These are phyloP conservation scores for Anthoscopus minutus DNA, from an alignment of 2,113 vertebrate species.

Conservation along the genomic window DNA sequence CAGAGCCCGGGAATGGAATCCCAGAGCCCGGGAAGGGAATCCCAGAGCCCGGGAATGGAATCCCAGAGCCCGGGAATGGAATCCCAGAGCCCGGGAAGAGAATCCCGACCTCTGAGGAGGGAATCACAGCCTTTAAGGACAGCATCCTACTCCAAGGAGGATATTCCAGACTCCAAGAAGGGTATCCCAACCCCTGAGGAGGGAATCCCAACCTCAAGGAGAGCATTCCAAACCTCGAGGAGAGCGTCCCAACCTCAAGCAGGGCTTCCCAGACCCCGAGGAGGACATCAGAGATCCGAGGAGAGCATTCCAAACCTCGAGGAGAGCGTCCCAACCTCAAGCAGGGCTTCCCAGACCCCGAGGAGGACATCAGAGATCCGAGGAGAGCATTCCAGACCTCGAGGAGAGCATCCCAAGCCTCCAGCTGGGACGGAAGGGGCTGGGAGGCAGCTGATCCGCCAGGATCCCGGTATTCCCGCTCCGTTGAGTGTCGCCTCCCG, in stretches of 20 bases:
- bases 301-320: too few species aligned
- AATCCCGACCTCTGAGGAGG: background rate
- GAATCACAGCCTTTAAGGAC: background rate
- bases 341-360: background rate
- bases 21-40: background rate
- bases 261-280: too few species aligned
- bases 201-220: background rate
- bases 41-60: background rate
- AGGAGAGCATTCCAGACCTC: background rate
- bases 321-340: rapidly evolving
- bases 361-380: background rate
- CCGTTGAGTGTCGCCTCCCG: background rate
- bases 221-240: rapidly evolving
- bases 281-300: rapidly evolving
- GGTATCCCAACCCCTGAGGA: background rate
- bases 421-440: background rate
- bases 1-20: too few species aligned
- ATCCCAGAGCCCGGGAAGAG: background rate
- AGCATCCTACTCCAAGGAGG: background rate
- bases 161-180: background rate
- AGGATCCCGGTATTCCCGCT: background rate
- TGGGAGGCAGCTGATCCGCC: background rate
- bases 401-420: background rate
- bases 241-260: rapidly evolving
- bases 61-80: background rate